These are phyloP conservation scores for Fregata magnificens DNA, from an alignment of 2,113 vertebrate species.

Conservation along the genomic window DNA sequence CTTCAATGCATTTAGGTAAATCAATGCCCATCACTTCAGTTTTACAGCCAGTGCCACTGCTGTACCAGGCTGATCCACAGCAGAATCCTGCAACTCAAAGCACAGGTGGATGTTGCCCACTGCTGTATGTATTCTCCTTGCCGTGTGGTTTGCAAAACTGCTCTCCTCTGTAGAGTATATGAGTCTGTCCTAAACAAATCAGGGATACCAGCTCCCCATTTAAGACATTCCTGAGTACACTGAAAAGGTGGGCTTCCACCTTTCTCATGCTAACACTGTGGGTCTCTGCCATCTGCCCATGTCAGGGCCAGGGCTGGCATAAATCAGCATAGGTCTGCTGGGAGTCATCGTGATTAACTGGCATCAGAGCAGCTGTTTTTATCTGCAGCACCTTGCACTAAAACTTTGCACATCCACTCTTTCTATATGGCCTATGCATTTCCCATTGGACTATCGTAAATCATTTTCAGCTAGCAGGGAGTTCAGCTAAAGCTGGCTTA, in stretches of 20 bases:
- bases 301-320: neutral
- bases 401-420: neutral
- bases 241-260: neutral
- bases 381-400: neutral
- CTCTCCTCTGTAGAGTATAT: neutral
- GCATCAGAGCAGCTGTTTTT: neutral
- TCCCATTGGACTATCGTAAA: neutral
- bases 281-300: neutral
- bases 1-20: neutral
- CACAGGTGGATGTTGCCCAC: neutral
- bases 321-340: neutral
- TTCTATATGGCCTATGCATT: neutral
- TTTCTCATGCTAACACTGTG: neutral
- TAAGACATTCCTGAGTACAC: neutral
- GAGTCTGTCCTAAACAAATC: neutral
- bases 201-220: neutral
- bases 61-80: neutral
- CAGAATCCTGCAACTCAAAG: neutral
- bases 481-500: neutral
- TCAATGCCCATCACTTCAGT: neutral
- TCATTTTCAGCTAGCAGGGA: neutral
- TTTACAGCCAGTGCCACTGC: neutral
- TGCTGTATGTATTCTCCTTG: neutral
- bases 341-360: neutral
- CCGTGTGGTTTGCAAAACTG: neutral